Evolutionary conservation across 2,113 vertebrate species (phyloP).

Genomic region (Entosphenus tridentatus): DNA sequence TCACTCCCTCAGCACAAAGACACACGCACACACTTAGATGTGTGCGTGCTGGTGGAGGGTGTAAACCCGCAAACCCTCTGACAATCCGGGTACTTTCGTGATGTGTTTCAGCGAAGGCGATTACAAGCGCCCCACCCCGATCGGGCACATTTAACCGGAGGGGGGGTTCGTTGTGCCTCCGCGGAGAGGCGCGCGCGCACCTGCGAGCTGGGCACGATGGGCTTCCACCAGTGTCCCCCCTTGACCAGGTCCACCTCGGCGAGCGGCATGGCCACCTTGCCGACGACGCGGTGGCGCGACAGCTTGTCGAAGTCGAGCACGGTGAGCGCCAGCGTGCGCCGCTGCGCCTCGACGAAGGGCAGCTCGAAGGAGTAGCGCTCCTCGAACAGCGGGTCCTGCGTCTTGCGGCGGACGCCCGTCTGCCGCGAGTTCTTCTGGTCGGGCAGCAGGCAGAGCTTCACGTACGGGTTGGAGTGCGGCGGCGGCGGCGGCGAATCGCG

Average conservation of each 20-base stretch:
- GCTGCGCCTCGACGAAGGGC: slow-evolving; percentile 61
- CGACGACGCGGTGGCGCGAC: slow-evolving; percentile 57
- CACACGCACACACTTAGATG: no score
- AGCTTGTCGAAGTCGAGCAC: slow-evolving; percentile 69
- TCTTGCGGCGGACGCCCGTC: slow-evolving; percentile 61
- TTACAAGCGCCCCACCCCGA: no score
- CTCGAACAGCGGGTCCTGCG: slow-evolving; percentile 55
- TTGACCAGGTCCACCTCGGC: slow-evolving; percentile 59
- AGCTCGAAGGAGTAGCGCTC: slow-evolving; percentile 64
- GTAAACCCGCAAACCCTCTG: no score
- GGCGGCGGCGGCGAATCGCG: neutral
- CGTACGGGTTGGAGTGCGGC: slow-evolving; percentile 51
- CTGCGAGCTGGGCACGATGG: slow-evolving; percentile 57
- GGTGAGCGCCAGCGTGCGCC: slow-evolving; percentile 51
- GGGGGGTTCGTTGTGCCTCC: neutral
- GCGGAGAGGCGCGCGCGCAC: slow-evolving; percentile 18
- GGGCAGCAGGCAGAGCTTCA: slow-evolving; percentile 56
- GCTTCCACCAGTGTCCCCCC: slow-evolving; percentile 73
- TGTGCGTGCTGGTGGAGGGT: no score
- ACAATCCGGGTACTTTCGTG: no score
- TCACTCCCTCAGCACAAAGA: no score
- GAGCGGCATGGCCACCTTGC: slow-evolving; percentile 48
- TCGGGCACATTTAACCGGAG: no score
- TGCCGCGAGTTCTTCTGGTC: slow-evolving; percentile 77
- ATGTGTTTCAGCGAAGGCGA: no score